phyloP scores from a whole-genome alignment of 2,797 vertebrate genomes.

The Galagoides demidoff region DNA sequence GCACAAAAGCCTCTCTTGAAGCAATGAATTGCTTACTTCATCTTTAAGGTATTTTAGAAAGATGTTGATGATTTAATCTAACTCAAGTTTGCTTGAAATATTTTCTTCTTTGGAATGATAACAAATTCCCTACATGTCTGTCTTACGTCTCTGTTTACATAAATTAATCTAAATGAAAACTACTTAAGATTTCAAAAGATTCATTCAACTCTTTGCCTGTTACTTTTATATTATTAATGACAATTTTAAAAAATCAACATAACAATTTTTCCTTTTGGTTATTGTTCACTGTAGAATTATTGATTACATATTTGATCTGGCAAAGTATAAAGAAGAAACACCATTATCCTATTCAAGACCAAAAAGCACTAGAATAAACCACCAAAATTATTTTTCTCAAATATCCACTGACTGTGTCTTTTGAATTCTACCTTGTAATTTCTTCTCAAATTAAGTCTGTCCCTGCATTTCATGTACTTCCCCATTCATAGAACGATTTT shows the following conservation, averaged over 20 bases:
- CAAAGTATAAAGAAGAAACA: neutral
- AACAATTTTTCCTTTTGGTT: conserved; percentile 7
- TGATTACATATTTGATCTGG: neutral
- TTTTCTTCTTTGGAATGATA: neutral
- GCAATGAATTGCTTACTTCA: neutral
- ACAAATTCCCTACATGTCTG: neutral
- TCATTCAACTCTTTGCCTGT: neutral
- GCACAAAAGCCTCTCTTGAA: neutral
- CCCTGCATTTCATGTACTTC: neutral
- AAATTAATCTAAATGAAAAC: conserved; percentile 38
- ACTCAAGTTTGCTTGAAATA: neutral
- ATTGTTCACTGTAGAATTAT: neutral
- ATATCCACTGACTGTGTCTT: neutral
- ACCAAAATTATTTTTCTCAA: neutral
- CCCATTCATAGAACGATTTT: neutral
- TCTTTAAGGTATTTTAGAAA: conserved; percentile 13
- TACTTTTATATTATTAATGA: neutral
- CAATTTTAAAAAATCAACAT: neutral
- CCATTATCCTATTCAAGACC: neutral
- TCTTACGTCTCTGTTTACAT: neutral
- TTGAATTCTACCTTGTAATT: neutral
- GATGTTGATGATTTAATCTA: neutral
- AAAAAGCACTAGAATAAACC: neutral
- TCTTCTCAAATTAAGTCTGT: neutral
- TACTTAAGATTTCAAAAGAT: neutral